Conservation (phyloP, 2,888 invertebrate genomes). For the Griposia aprilina region DNA sequence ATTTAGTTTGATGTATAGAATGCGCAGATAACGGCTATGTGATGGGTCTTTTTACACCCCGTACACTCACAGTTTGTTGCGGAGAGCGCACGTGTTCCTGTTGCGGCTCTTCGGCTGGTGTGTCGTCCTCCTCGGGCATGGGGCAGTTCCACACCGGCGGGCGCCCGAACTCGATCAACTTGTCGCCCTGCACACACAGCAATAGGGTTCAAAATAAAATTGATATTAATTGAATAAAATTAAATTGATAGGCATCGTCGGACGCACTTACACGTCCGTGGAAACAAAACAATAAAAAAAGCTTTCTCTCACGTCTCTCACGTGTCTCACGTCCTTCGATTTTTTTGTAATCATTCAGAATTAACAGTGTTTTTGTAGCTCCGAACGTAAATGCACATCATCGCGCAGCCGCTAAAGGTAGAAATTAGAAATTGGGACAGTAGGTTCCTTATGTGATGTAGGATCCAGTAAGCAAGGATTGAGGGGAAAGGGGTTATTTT, state of each 20-base stretch:
- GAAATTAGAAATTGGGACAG: neutral
- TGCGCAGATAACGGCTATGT: too few relatives aligned
- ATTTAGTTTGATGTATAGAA: neutral
- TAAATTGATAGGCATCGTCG: neutral
- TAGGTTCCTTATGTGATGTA: neutral
- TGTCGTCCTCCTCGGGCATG: conserved; percentile 93
- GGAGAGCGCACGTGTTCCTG: conserved; percentile 1
- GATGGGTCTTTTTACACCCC: neutral
- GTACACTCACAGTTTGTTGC: conserved; percentile 41
- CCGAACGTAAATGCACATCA: neutral
- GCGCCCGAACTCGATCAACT: conserved; percentile 96
- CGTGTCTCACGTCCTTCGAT: neutral
- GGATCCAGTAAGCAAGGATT: neutral
- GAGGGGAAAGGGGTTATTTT: too few relatives aligned
- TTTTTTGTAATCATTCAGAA: neutral
- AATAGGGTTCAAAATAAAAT: neutral
- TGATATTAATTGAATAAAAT: too few relatives aligned
- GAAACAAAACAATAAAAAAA: neutral
- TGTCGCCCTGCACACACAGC: conserved; percentile 87
- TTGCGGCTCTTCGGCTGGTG: conserved; percentile 36
- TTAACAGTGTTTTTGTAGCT: neutral
- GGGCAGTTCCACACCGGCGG: conserved; percentile 98
- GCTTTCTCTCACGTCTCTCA: neutral
- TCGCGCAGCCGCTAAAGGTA: neutral
- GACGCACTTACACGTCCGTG: neutral